phyloP scores from a whole-genome alignment of 2,797 vertebrate species.

The Melanotaenia pygmaea region DNA sequence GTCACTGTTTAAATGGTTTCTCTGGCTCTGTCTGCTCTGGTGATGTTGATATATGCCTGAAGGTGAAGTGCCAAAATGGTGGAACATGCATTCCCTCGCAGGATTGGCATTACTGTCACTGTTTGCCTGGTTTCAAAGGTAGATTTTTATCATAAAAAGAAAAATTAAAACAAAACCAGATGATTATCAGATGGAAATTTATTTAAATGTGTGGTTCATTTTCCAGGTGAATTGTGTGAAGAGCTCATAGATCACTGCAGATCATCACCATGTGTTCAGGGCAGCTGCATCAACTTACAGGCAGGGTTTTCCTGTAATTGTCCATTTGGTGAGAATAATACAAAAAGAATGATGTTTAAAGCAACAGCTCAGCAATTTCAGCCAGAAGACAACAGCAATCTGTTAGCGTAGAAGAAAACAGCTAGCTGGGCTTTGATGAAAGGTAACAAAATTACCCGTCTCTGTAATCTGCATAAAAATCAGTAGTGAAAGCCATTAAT shows the following conservation, averaged over 20 bases:
- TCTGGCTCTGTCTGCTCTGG: slow-evolving; percentile 71
- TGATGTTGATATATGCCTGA: slow-evolving; percentile 78
- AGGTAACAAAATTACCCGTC: not conserved
- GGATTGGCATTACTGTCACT: slow-evolving; percentile 76
- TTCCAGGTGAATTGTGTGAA: slow-evolving; percentile 78
- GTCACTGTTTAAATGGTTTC: slow-evolving; percentile 75
- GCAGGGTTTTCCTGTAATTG: slow-evolving; percentile 81
- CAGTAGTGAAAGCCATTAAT: not conserved
- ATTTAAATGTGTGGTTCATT: slow-evolving; percentile 7
- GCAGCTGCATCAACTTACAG: slow-evolving; percentile 75
- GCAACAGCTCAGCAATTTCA: not conserved
- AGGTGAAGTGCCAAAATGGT: slow-evolving; percentile 78
- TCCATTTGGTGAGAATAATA: slow-evolving; percentile 80
- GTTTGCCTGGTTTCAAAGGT: slow-evolving; percentile 82
- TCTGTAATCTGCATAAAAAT: not conserved
- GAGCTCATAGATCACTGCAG: slow-evolving; percentile 75
- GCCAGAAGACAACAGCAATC: not conserved
- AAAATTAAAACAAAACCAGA: not conserved
- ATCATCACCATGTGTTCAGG: slow-evolving; percentile 77
- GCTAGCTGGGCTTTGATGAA: not conserved
- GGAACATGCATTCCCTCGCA: slow-evolving; percentile 74
- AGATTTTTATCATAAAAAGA: slow-evolving; percentile 11
- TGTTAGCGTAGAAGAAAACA: not conserved
- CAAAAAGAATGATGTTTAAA: slow-evolving; percentile 7
- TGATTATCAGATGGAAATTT: not conserved